Conservation (phyloP, 2,888 invertebrate species). For the Cantharis lateralis region DNA sequence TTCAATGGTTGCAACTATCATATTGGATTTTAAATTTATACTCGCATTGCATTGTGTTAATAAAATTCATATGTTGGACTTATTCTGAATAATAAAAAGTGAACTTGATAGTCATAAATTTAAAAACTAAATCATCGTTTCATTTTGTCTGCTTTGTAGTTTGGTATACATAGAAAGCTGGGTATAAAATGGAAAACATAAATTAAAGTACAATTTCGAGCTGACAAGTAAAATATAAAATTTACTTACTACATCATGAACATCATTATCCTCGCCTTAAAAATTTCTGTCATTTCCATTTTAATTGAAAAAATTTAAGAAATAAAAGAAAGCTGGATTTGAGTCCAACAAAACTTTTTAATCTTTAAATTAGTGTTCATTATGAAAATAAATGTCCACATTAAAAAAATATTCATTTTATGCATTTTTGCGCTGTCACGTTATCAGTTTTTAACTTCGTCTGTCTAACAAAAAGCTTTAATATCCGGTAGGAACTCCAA, state of each 20-base stretch:
- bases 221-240: not conserved
- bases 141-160: not conserved
- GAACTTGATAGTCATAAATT: not conserved
- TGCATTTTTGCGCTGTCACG: constrained; percentile 13
- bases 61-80: constrained; percentile 2
- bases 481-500: constrained; percentile 16
- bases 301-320: not conserved
- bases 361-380: constrained; percentile 10
- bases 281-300: not conserved
- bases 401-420: constrained; percentile 12
- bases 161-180: not conserved
- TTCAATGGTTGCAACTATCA: not conserved
- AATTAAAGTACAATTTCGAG: not conserved
- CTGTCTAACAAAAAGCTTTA: constrained; percentile 20
- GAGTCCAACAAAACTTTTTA: not conserved
- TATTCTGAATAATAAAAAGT: constrained; percentile 1
- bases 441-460: constrained; percentile 18
- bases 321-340: not conserved
- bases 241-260: not conserved
- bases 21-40: not conserved
- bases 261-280: not conserved
- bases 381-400: constrained; percentile 7
- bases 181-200: not conserved
- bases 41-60: not conserved
- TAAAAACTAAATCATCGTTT: constrained; percentile 1